Conservation (phyloP, 1,140 invertebrate genomes). For the Adoxophyes honmai region DNA sequence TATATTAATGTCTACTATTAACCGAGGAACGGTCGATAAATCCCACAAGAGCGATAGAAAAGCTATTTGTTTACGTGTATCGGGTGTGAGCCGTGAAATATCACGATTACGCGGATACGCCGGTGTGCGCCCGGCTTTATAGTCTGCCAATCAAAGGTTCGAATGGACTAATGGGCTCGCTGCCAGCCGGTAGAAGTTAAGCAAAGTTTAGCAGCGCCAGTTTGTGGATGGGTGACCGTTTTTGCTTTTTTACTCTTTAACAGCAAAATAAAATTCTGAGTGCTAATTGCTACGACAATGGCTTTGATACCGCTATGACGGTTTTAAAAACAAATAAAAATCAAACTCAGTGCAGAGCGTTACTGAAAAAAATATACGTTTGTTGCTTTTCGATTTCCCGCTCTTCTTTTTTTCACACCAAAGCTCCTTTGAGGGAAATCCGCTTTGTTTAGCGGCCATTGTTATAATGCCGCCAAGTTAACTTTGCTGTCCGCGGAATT, state of each 20-base stretch:
- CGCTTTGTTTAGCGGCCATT: conserved; percentile 15
- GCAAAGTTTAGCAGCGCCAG: too few species aligned
- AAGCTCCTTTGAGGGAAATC: conserved; percentile 15
- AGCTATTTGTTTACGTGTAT: conserved; percentile 3
- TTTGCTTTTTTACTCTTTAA: too few species aligned
- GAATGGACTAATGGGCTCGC: too few species aligned
- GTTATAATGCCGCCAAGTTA: conserved; percentile 12
- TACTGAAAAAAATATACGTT: conserved; percentile 15
- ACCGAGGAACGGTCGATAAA: conserved; percentile 1
- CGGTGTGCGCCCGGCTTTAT: background rate
- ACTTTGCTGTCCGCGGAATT: conserved; percentile 3
- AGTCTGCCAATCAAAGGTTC: background rate
- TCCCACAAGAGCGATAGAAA: background rate
- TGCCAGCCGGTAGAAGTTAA: too few species aligned
- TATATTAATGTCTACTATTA: conserved; percentile 12
- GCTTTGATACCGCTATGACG: too few species aligned
- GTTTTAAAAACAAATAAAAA: too few species aligned
- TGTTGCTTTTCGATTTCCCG: conserved; percentile 15
- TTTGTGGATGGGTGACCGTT: too few species aligned
- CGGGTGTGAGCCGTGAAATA: background rate
- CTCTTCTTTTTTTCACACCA: conserved; percentile 10
- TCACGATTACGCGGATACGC: background rate
- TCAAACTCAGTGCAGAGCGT: background rate
- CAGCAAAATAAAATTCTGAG: too few species aligned
- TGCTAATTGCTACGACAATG: too few species aligned